Base-by-base conservation (phyloP, 2,797 vertebrate genomes). In the Amblyraja radiata region DNA sequence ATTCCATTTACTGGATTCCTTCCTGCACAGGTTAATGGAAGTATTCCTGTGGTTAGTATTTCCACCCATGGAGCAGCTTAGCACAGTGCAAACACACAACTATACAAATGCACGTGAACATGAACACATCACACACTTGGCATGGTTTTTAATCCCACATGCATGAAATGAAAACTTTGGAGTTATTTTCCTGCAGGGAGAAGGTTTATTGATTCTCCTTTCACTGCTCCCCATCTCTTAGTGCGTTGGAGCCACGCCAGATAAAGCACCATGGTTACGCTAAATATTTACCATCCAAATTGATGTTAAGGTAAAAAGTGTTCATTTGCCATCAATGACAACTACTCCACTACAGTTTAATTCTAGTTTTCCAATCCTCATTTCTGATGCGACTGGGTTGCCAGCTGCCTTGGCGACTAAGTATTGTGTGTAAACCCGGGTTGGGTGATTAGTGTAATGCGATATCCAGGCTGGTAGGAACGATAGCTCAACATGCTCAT, bases 11-110 rank as follows among this genome's bases (percentile, higher is more conserved):
- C 7, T 65, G 84, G 36, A 88, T 68, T 88, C n/a, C 21, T 88
- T 88, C 84, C n/a, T 21, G 6, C 63, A 65, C 36, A 36, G 6
- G 63, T 68, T 88, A 21, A 68, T 68, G 61, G 84, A 88, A 88
- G 61, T 32, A 68, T 68, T 23, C 7, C 61, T 68, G 18, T 21
- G 63, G 84, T 88, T 65, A 88, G 6, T 68, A 88, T 68, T 88
- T 88, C 84, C 84, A 88, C 36, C 32, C 14, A 65, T 88, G 16
- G 14, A 68, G 13, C 65, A 1, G n/a, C 68, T 68, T 32, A 36
- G 63, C 63, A 88, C 16, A 36, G 16, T n/a, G 28, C 46, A 93
- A 58, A 78, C 80, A 90, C 79, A 93, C 93, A 92, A 54, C 46
- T 0, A 93, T 8, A 39, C 2, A 86, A 6, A 80, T 6, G 61